Conservation (phyloP, 1,140 invertebrate genomes). For the Tetranychus urticae region DNA sequence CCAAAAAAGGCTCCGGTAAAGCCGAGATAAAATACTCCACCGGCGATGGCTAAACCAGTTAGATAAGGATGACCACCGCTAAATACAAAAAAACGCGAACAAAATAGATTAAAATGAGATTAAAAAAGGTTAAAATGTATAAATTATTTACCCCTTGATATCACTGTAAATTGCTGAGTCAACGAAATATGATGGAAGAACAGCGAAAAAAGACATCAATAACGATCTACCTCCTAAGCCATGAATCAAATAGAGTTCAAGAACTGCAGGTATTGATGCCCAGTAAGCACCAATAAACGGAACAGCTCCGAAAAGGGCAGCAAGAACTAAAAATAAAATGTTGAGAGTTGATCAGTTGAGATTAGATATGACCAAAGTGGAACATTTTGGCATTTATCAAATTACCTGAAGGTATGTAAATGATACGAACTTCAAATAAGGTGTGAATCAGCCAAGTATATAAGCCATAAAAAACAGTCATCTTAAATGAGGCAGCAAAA, state of each 20-base stretch:
- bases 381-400: not conserved
- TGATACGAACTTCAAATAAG: constrained; percentile 62
- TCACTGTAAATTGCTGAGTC: constrained; percentile 89
- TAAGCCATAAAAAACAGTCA: constrained; percentile 84
- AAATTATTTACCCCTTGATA: constrained; percentile 62
- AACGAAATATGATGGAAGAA: constrained; percentile 64
- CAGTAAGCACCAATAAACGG: constrained; percentile 83
- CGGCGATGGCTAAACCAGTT: constrained; percentile 87
- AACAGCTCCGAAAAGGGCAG: constrained; percentile 69
- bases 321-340: constrained; percentile 35
- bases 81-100: constrained; percentile 4
- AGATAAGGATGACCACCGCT: constrained; percentile 89
- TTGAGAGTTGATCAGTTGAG: not conserved
- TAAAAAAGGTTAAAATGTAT: not conserved
- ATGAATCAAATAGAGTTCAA: constrained; percentile 81
- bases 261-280: constrained; percentile 67
- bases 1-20: constrained; percentile 81
- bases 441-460: constrained; percentile 96
- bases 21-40: constrained; percentile 91
- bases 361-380: constrained; percentile 9
- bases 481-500: constrained; percentile 83
- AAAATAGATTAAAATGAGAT: not conserved
- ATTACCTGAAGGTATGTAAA: constrained; percentile 58
- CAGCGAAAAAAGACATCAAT: constrained; percentile 52
- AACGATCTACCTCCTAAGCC: constrained; percentile 41